Conservation (phyloP, 1,140 invertebrate species). For the Musca vetustissima region DNA sequence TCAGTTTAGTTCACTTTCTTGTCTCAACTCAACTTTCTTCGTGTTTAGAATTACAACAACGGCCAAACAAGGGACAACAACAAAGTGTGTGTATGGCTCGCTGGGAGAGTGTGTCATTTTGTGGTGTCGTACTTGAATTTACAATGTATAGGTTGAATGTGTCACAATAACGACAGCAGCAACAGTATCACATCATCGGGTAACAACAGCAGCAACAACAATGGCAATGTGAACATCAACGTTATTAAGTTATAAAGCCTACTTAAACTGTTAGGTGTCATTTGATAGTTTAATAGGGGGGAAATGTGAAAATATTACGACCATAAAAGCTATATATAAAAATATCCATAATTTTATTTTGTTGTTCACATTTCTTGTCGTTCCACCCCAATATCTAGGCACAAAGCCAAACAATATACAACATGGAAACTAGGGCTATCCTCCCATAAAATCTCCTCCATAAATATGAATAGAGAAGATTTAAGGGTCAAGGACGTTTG, state of each 20-base stretch:
- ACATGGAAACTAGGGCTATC: too few species aligned
- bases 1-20: conserved; percentile 3
- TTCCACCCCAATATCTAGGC: background rate
- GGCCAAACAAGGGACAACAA: too few species aligned
- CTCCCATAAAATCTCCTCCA: too few species aligned
- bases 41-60: conserved; percentile 10
- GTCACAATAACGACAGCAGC: background rate
- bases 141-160: background rate
- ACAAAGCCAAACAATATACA: conserved; percentile 2
- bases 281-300: too few species aligned
- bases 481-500: conserved; percentile 21
- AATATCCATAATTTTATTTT: too few species aligned
- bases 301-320: too few species aligned
- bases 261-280: too few species aligned
- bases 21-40: conserved; percentile 4
- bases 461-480: conserved; percentile 21
- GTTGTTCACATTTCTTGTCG: too few species aligned
- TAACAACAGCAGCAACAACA: too few species aligned
- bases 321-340: too few species aligned
- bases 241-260: too few species aligned
- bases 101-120: conserved; percentile 7
- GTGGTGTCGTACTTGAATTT: conserved; percentile 15
- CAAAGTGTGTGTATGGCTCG: conserved; percentile 7
- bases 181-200: background rate
- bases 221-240: too few species aligned